Base-by-base conservation (phyloP, 2,113 vertebrate species). In the Etheostoma spectabile region DNA sequence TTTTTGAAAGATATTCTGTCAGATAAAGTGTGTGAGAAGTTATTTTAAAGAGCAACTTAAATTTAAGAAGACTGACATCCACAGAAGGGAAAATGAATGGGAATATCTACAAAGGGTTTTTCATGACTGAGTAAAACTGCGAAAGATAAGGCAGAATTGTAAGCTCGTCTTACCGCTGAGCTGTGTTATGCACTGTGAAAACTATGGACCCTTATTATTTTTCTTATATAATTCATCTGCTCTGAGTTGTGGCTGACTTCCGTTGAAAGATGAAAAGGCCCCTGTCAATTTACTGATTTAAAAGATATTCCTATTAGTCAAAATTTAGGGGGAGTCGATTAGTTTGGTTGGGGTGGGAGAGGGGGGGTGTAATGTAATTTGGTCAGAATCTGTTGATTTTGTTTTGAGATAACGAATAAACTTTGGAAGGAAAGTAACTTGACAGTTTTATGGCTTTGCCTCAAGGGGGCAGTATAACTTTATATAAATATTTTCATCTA, bases 401-500 rank as follows among this genome's bases (percentile, higher is more conserved):
- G 49, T 62, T 69, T 77, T 79, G 64, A 77, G 62, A 82, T 84
- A 61, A 79, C 82, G 48, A 86, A 90, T 91, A 91, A 88, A 92
- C 79, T 88, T 87, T 82, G 48, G 24, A 87, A 85, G 42, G 33
- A 85, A 65, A 83, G 60, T 0, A 19, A 55, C 11, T 35, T 14
- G 27, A 35, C 18, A 77, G 55, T 88, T 60, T 60, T 51, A 15
- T 76, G 42, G 2, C 24, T 80, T 76, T 70, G 51, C 78, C 91
- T 91, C 63, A 52, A 86, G 92, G 88, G 92, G 93, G 92, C 93
- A 93, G 75, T 91, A 48, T 72, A 66, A 73, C 55, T 72, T 72
- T 46, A 79, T 19, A 59, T 74, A 1, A 59, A 67, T 59, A 8
- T 24, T 24, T 48, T 19, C 38, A 38, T 10, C 38, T 10, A 38